Evolutionary conservation across 2,888 invertebrate species (phyloP).

Genomic region (Drosophila bunnanda): DNA sequence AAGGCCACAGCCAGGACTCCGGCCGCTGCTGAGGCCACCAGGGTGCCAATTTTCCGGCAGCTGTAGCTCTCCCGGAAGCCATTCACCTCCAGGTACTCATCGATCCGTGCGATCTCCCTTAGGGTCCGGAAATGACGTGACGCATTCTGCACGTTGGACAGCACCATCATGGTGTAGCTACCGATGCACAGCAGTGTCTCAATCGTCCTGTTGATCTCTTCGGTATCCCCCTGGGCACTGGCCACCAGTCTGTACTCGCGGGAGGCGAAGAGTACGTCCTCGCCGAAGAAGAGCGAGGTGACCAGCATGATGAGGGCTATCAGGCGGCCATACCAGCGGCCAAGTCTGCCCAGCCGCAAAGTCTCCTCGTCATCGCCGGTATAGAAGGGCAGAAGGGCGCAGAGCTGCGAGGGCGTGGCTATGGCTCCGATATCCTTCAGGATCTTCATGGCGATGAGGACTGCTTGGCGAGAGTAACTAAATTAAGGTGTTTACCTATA

Average conservation of each 20-base stretch:
- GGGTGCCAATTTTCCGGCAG: slow-evolving; percentile 49
- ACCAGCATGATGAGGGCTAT: slow-evolving; percentile 48
- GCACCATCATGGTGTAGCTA: slow-evolving; percentile 72
- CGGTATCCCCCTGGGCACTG: slow-evolving; percentile 68
- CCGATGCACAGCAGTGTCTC: slow-evolving; percentile 76
- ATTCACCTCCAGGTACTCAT: slow-evolving; percentile 60
- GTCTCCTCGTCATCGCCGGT: slow-evolving; percentile 36
- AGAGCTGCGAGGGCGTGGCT: slow-evolving; percentile 51
- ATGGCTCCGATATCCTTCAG: slow-evolving; percentile 61
- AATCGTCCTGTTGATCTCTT: slow-evolving; percentile 77
- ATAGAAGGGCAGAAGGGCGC: slow-evolving; percentile 68
- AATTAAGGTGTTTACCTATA: not conserved
- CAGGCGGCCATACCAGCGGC: slow-evolving; percentile 57
- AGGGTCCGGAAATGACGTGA: slow-evolving; percentile 66
- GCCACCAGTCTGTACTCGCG: slow-evolving; percentile 60
- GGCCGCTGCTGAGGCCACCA: slow-evolving; percentile 40
- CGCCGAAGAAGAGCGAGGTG: slow-evolving; percentile 43
- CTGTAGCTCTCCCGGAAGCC: slow-evolving; percentile 61
- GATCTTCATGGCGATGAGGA: slow-evolving; percentile 61
- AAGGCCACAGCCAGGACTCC: slow-evolving; percentile 66
- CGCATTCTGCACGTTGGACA: slow-evolving; percentile 64
- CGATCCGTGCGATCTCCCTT: slow-evolving; percentile 69
- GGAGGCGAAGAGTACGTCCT: slow-evolving; percentile 63
- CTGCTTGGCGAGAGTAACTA: not conserved
- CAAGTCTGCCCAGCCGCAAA: slow-evolving; percentile 46